These are phyloP conservation scores for Subanguina moxae DNA, from an alignment of 1,140 invertebrate species.

Conservation along the genomic window DNA sequence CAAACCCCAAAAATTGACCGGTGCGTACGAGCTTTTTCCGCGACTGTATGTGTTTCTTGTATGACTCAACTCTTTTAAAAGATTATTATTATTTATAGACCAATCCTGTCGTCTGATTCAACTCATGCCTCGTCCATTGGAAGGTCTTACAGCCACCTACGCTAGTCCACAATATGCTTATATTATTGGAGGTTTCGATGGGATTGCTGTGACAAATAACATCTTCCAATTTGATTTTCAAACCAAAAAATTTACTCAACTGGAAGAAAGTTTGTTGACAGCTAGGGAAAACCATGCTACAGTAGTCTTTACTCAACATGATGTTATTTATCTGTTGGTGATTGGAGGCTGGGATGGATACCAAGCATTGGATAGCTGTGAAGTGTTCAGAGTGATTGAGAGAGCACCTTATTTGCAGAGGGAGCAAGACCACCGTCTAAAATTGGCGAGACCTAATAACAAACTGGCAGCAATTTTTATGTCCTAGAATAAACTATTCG, in stretches of 20 bases:
- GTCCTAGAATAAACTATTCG: too few species aligned
- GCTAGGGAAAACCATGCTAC: constrained; percentile 25
- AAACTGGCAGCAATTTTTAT: background rate
- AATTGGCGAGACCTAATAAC: background rate
- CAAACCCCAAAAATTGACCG: too few species aligned
- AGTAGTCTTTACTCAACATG: constrained; percentile 5
- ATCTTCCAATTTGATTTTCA: constrained; percentile 8
- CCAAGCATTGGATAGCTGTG: constrained; percentile 12
- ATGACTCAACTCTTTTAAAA: too few species aligned
- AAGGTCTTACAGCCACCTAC: background rate
- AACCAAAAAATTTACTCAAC: constrained; percentile 6
- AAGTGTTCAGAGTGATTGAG: constrained; percentile 10
- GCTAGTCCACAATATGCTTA: background rate
- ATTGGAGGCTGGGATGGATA: constrained; percentile 28
- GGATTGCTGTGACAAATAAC: background rate
- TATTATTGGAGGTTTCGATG: background rate
- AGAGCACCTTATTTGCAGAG: background rate
- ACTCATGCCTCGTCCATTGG: background rate
- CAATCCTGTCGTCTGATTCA: background rate
- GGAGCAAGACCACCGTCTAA: background rate
- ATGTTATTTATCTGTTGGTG: constrained; percentile 9
- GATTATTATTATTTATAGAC: too few species aligned
- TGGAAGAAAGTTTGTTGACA: constrained; percentile 7
- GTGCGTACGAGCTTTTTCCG: too few species aligned
- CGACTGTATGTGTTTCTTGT: too few species aligned